Evolutionary conservation across 2,797 vertebrate genomes (phyloP), one percentile per base, ranked within the genome.

Genomic region (Hypotaenidia philippensis): DNA sequence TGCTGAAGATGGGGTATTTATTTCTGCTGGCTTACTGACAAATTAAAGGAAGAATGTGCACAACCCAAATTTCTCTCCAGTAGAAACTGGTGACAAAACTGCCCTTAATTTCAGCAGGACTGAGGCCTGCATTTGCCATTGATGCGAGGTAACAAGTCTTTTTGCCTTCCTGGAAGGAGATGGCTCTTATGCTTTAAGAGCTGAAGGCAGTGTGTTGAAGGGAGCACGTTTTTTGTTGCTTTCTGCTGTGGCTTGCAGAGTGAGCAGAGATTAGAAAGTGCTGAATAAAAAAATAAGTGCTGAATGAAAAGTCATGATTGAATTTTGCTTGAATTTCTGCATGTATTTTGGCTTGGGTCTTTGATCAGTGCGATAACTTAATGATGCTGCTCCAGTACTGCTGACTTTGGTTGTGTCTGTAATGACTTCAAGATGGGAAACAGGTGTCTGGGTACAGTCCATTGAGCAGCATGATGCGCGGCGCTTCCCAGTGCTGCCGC

Each of bases 251-350:
- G 29, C 45, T 86, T 87, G 80, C 76, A 53, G 50, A 69, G 27
- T 9, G 59, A 92, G 66, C 81, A 91, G 83, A 80, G 55, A 86
- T 52, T 8, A 87, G 57, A 69, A 91, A 88, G 32, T 60, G 74
- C 70, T 95, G 86, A 90, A 52, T 70, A 72, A 84, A 93, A 89
- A 75, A 44, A 5, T 10, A 83, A 90, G 17, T 32, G 53, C 64
- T 49, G 49, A 80, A 84, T 86, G 72, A 91, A 77, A 55, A 88
- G n/a, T 55, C 41, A 4, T 47, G 71, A 50, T 55, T 44, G 26
- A 74, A 25, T 94, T 94, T 93, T 86, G 13, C 72, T 63, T 32
- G n/a, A 81, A 56, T 81, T 82, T 82, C 52, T 52, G n/a, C 38
- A 0, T 71, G 63, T 63, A 14, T 74, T 90, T 91, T 89, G 56